Conservation (phyloP, 2,888 invertebrate genomes). For the Epinotia demarniana region DNA sequence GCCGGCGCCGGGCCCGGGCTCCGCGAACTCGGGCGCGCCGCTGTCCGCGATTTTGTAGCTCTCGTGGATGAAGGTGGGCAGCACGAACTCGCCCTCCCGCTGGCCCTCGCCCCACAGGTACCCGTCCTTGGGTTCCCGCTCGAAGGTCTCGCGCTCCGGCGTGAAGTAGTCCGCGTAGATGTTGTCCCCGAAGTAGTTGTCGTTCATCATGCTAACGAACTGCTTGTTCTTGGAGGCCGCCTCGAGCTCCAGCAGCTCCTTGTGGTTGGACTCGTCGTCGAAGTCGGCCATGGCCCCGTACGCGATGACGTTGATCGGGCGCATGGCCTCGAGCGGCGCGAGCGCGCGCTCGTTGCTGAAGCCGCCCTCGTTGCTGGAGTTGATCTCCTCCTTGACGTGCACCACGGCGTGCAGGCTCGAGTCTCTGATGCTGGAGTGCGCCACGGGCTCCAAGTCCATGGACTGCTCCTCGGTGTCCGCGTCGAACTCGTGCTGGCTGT, state of each 20-base stretch:
- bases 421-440: constrained; percentile 58
- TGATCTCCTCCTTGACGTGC: constrained; percentile 74
- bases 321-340: constrained; percentile 66
- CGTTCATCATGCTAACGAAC: constrained; percentile 79
- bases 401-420: constrained; percentile 59
- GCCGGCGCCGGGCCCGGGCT: too few species aligned
- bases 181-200: constrained; percentile 80
- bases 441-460: constrained; percentile 72
- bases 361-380: constrained; percentile 69
- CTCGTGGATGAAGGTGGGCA: constrained; percentile 79
- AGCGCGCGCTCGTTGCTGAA: constrained; percentile 65
- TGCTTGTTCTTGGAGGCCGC: constrained; percentile 76
- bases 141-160: constrained; percentile 74
- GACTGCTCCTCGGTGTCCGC: constrained; percentile 74
- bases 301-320: constrained; percentile 76
- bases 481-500: constrained; percentile 66
- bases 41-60: constrained; percentile 76
- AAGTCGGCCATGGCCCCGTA: constrained; percentile 74
- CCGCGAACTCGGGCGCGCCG: constrained; percentile 64
- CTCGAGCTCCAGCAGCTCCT: constrained; percentile 74
- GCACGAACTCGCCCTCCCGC: constrained; percentile 74
- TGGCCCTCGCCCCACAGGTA: constrained; percentile 77
- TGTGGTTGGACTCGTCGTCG: constrained; percentile 74
- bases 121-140: constrained; percentile 67
- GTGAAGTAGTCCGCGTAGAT: constrained; percentile 80